Conservation (phyloP, 1,140 invertebrate genomes). For the Tetragnatha versicolor region DNA sequence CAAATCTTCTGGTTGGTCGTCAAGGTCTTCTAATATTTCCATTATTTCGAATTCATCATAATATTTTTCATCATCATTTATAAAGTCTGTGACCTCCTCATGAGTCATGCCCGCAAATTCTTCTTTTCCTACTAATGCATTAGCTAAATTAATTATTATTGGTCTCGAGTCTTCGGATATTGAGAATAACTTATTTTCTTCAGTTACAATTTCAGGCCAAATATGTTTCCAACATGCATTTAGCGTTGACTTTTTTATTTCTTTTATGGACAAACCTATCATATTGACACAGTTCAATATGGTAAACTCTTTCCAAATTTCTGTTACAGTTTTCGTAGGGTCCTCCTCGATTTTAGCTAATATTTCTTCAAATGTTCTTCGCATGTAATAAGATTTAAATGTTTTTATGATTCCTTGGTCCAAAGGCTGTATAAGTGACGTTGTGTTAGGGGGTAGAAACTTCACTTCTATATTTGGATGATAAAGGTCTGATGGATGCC, state of each 20-base stretch:
- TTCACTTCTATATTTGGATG: conserved; percentile 52
- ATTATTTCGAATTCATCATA: background rate
- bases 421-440: conserved; percentile 58
- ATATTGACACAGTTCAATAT: background rate
- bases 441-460: conserved; percentile 49
- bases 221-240: background rate
- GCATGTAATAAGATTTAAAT: conserved; percentile 57
- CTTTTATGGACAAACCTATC: background rate
- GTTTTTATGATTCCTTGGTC: conserved; percentile 57
- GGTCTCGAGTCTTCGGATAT: too few relatives aligned
- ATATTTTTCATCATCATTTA: background rate
- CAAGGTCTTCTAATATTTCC: background rate
- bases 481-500: conserved; percentile 44
- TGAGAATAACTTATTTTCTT: too few relatives aligned
- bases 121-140: too few relatives aligned
- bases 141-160: too few relatives aligned
- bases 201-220: too few relatives aligned
- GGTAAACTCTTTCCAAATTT: background rate
- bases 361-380: conserved; percentile 11
- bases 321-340: background rate
- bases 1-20: background rate
- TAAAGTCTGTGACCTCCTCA: too few relatives aligned
- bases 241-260: background rate
- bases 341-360: background rate
- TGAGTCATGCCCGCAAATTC: too few relatives aligned